Evolutionary conservation across 1,140 invertebrate species (phyloP).

Genomic region (Pseudomyrmex dendroicus): DNA sequence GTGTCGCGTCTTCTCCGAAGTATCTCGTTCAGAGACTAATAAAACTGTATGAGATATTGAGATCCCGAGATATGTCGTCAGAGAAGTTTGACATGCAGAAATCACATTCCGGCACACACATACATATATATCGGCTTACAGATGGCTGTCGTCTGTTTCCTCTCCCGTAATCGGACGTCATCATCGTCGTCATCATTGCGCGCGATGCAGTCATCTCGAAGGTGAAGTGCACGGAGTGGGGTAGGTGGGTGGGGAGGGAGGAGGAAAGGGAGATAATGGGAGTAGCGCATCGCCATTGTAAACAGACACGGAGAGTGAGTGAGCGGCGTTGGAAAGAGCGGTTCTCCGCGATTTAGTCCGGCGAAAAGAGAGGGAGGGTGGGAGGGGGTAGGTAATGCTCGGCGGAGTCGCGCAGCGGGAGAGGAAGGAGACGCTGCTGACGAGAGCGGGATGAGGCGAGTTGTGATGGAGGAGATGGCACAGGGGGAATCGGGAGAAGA

Average conservation of each 20-base stretch:
- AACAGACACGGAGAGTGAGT: conserved; percentile 77
- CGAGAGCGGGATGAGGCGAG: conserved; percentile 56
- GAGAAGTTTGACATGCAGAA: not conserved
- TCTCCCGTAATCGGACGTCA: conserved; percentile 9
- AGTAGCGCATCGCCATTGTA: conserved; percentile 82
- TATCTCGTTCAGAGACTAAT: too few relatives aligned
- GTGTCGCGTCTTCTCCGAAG: too few relatives aligned
- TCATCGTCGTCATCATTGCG: conserved; percentile 33
- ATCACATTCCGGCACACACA: not conserved
- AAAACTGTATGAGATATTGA: too few relatives aligned
- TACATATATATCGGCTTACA: not conserved
- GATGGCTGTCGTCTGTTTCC: not conserved
- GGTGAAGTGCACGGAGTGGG: conserved; percentile 73
- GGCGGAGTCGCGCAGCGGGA: conserved; percentile 49
- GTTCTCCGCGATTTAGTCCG: conserved; percentile 82
- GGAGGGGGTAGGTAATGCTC: conserved; percentile 64
- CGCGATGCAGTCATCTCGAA: conserved; percentile 68
- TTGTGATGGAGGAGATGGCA: conserved; percentile 54
- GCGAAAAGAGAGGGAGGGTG: conserved; percentile 58
- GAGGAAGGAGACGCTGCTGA: conserved; percentile 61
- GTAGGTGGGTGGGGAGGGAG: too few relatives aligned
- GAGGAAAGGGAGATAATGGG: conserved; percentile 72
- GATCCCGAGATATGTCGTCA: too few relatives aligned
- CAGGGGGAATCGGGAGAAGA: not conserved
- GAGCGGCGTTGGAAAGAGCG: conserved; percentile 75